Evolutionary conservation across 1,140 invertebrate genomes (phyloP), one percentile per base, ranked within the genome.

Genomic region (Thaumatotibia leucotreta): DNA sequence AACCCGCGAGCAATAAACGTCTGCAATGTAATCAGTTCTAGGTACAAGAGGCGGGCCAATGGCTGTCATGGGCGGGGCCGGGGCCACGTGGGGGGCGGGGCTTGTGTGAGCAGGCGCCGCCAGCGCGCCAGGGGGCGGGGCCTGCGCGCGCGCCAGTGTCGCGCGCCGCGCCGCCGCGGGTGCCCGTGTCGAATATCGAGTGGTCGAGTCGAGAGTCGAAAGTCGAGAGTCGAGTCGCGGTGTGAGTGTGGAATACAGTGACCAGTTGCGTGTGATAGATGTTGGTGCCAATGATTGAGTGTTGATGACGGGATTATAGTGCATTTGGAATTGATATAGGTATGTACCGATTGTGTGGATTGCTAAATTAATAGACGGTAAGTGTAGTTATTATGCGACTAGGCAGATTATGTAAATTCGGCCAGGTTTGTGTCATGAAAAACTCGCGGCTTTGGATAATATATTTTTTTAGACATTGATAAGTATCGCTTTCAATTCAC

Each of bases 161-260:
- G 72, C 71, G 72, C 69, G 69, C 72, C 72, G 66, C 72, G 73
- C 66, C 73, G 76, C 69, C 39, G 61, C 45, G 74, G 32, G 61
- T 66, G 73, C 63, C 69, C 52, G 58, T 70, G 3, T 61, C 39
- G 74, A 29, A 62, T 22, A 14, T 61, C 35, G 31, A 45, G 68
- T 24, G 65, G 35, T 27, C 69, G 73, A 63, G 62, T 29, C 45
- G n/a, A n/a, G n/a, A n/a, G n/a, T n/a, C n/a, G n/a, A n/a, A n/a
- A n/a, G n/a, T n/a, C n/a, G n/a, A n/a, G n/a, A n/a, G n/a, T n/a
- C n/a, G n/a, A n/a, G n/a, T n/a, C n/a, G n/a, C n/a, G 45, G 9
- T 22, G 24, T 17, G 45, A 29, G 23, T 14, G 11, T 31, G n/a
- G 52, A n/a, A 61, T 65, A 64, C 52, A 52, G 50, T 35, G 29